Evolutionary conservation across 2,797 vertebrate species (phyloP).

Genomic region (Gephyroberyx darwinii): DNA sequence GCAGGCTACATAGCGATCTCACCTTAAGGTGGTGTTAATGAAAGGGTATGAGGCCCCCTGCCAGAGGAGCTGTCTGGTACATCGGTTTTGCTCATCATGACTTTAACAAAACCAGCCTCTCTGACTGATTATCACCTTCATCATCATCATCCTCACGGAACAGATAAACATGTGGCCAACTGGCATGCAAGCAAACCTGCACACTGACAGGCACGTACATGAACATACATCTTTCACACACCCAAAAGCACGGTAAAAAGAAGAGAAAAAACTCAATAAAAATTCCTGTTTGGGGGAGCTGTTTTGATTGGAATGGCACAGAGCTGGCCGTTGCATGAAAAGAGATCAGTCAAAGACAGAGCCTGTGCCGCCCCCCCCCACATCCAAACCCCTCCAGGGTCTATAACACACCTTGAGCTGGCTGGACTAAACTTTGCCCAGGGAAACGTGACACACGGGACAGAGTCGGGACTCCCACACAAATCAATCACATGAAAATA

Average conservation of each 20-base stretch:
- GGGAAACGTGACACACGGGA: conserved; percentile 8
- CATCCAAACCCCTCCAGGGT: conserved; percentile 24
- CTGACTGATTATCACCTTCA: conserved; percentile 9
- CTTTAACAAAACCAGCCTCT: conserved; percentile 11
- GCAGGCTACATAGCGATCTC: conserved; percentile 1
- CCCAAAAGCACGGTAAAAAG: neutral
- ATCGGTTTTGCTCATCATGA: neutral
- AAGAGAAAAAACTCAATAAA: neutral
- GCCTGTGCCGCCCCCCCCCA: neutral
- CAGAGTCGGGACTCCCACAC: conserved; percentile 39
- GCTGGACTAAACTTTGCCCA: conserved; percentile 14
- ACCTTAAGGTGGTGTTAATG: conserved; percentile 2
- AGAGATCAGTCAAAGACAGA: conserved; percentile 5
- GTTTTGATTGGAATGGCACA: conserved; percentile 37
- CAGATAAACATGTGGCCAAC: neutral
- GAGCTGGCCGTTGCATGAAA: neutral
- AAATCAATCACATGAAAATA: conserved; percentile 50
- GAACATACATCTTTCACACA: neutral
- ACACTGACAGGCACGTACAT: neutral
- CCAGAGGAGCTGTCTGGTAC: neutral
- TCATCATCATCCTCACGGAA: neutral
- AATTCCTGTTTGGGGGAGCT: neutral
- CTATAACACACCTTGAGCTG: conserved; percentile 25
- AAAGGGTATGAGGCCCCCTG: neutral
- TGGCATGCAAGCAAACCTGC: neutral